phyloP scores from a whole-genome alignment of 1,140 invertebrate genomes.

The Helicoverpa zea region DNA sequence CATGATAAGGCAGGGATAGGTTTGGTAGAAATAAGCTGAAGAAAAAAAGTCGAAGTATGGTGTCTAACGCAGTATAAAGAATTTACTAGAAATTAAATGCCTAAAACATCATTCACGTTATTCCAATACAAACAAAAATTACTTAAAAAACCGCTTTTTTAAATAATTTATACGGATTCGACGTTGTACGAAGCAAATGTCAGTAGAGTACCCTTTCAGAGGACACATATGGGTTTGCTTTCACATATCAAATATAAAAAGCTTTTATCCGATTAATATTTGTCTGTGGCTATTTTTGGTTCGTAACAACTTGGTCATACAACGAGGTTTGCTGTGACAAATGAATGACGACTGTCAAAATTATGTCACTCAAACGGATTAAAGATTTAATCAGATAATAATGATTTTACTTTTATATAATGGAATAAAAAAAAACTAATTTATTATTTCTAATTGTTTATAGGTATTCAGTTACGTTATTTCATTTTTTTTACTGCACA shows the following conservation, averaged over 20 bases:
- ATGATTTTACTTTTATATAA: not conserved
- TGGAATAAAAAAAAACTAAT: no score
- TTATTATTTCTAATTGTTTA: no score
- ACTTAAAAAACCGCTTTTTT: no score
- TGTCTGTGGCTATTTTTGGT: slow-evolving; percentile 17
- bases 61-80: no score
- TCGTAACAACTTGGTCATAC: not conserved
- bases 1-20: not conserved
- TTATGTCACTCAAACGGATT: not conserved
- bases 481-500: no score
- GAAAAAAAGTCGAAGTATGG: no score
- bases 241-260: slow-evolving; percentile 60
- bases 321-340: not conserved
- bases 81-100: no score
- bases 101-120: no score
- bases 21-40: no score
- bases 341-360: not conserved
- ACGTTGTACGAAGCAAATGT: slow-evolving; percentile 32
- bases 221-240: slow-evolving; percentile 39
- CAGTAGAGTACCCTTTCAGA: slow-evolving; percentile 44
- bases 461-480: no score
- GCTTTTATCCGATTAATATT: slow-evolving; percentile 66
- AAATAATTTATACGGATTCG: no score
- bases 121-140: no score
- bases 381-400: not conserved